Evolutionary conservation across 2,113 vertebrate genomes (phyloP).

Genomic region (Mandrillus leucophaeus): DNA sequence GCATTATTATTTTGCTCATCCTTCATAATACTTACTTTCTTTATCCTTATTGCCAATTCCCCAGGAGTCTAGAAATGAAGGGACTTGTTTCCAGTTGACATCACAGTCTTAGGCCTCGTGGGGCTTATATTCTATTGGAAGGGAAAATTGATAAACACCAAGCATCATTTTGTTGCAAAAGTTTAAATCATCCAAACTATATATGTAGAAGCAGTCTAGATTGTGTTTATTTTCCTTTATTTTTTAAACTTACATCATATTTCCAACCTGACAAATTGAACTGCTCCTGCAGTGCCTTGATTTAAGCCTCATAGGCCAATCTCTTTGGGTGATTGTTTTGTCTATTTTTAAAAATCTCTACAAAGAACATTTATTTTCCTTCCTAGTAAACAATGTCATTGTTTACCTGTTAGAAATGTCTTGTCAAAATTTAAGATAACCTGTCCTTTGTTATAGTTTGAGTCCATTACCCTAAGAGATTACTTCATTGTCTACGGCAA

Average conservation of each 20-base stretch:
- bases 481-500: conserved; percentile 34
- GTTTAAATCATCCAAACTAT: neutral
- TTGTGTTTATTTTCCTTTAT: neutral
- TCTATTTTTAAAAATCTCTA: neutral
- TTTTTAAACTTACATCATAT: neutral
- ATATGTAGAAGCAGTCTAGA: neutral
- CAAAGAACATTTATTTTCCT: conserved; percentile 18
- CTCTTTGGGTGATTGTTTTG: neutral
- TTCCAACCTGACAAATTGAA: neutral
- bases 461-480: conserved; percentile 26
- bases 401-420: conserved; percentile 39
- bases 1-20: neutral
- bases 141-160: neutral
- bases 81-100: neutral
- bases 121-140: neutral
- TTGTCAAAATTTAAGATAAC: neutral
- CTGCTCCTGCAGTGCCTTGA: neutral
- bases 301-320: neutral
- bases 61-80: neutral
- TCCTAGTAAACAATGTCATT: neutral
- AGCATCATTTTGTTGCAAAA: neutral
- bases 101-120: neutral
- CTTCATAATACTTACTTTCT: neutral
- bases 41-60: neutral
- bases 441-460: neutral